phyloP scores from a whole-genome alignment of 1,140 invertebrate species.

The Nylanderia fulva region DNA sequence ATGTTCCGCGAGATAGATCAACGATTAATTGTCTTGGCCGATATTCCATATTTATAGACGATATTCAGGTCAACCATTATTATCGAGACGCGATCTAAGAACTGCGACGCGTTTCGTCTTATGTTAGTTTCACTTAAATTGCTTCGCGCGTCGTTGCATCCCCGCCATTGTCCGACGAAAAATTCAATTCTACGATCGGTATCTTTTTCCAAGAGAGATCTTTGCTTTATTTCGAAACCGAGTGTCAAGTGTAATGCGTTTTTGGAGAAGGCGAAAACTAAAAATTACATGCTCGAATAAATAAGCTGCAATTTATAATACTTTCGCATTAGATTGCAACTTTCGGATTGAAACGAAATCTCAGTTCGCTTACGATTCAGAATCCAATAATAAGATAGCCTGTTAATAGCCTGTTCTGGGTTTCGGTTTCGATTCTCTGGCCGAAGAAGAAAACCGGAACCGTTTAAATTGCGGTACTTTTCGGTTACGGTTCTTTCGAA shows the following conservation, averaged over 20 bases:
- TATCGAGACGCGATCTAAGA: constrained; percentile 56
- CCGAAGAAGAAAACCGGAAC: constrained; percentile 29
- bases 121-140: constrained; percentile 72
- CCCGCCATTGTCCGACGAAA: constrained; percentile 23
- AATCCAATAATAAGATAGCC: background rate
- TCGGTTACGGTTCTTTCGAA: constrained; percentile 4
- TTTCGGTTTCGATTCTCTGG: constrained; percentile 22
- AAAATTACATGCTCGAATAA: background rate
- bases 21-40: constrained; percentile 54
- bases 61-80: constrained; percentile 61
- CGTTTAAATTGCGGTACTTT: constrained; percentile 23
- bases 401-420: background rate
- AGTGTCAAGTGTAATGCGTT: background rate
- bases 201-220: background rate
- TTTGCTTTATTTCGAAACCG: background rate
- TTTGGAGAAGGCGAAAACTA: background rate
- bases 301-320: background rate
- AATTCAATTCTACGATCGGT: background rate
- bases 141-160: constrained; percentile 70
- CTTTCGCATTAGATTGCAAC: background rate
- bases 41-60: constrained; percentile 35
- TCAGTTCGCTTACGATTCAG: background rate
- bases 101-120: background rate
- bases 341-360: background rate
- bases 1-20: constrained; percentile 1